Conservation (phyloP, 2,797 vertebrate species). For the Cuculus canorus region DNA sequence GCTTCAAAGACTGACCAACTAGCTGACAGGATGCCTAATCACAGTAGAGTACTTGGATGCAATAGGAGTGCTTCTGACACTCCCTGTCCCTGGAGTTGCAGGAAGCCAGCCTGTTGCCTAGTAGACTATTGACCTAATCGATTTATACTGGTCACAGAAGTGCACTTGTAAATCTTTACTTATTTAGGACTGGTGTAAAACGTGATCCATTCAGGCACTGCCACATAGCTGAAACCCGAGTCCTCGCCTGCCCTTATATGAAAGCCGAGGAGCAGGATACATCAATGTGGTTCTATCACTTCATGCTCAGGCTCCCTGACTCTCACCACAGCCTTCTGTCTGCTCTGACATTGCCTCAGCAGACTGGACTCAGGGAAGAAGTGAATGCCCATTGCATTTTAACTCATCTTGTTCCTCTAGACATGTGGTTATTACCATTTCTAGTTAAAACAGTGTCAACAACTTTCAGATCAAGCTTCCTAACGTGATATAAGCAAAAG, state of each 20-base stretch:
- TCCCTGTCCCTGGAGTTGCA: not conserved
- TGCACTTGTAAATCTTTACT: not conserved
- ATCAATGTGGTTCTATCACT: accelerated
- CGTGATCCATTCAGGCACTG: not conserved
- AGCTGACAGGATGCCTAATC: not conserved
- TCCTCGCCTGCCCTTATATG: not conserved
- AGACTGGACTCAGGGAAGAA: not conserved
- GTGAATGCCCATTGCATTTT: not conserved
- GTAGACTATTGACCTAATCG: not conserved
- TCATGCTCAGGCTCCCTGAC: not conserved
- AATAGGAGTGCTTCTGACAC: not conserved
- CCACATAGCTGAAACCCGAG: not conserved
- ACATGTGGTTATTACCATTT: not conserved
- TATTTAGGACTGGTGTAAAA: not conserved
- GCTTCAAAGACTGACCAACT: not conserved
- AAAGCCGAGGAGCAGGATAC: not conserved
- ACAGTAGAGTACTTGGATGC: not conserved
- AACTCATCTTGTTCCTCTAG: not conserved
- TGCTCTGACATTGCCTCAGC: not conserved
- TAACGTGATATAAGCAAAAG: not conserved
- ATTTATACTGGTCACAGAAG: not conserved
- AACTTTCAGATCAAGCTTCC: not conserved
- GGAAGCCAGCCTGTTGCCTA: not conserved
- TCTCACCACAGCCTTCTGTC: not conserved
- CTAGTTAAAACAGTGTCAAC: not conserved